phyloP scores from a whole-genome alignment of 1,140 invertebrate species.

The Aphidius ervi region DNA sequence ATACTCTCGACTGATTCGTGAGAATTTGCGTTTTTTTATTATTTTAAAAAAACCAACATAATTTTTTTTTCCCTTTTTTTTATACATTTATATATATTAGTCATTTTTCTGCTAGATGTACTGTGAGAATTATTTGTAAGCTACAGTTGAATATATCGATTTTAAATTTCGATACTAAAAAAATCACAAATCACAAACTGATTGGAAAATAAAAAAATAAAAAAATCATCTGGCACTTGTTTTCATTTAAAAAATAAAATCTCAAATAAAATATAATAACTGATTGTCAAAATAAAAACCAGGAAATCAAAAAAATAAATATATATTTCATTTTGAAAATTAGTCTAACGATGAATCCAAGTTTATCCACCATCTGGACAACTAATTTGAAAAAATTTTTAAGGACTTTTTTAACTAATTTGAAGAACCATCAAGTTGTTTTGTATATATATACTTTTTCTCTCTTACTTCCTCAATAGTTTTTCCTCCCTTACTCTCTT shows the following conservation, averaged over 20 bases:
- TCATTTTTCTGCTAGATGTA: neutral
- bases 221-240: too few relatives aligned
- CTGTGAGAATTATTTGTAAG: conserved; percentile 16
- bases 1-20: conserved; percentile 18
- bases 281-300: too few relatives aligned
- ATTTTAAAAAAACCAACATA: neutral
- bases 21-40: conserved; percentile 23
- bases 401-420: neutral
- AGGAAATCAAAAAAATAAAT: neutral
- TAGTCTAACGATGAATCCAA: too few relatives aligned
- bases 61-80: too few relatives aligned
- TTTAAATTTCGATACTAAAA: too few relatives aligned
- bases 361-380: conserved; percentile 8
- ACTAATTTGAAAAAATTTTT: conserved; percentile 8
- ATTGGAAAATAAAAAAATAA: too few relatives aligned
- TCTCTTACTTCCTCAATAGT: conserved; percentile 30
- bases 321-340: neutral
- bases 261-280: too few relatives aligned
- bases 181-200: too few relatives aligned
- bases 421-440: too few relatives aligned
- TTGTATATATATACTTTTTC: too few relatives aligned
- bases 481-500: conserved; percentile 20
- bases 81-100: neutral
- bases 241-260: too few relatives aligned
- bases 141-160: too few relatives aligned